Evolutionary conservation across 2,113 vertebrate species (phyloP).

Genomic region (Myiopsitta monachus): DNA sequence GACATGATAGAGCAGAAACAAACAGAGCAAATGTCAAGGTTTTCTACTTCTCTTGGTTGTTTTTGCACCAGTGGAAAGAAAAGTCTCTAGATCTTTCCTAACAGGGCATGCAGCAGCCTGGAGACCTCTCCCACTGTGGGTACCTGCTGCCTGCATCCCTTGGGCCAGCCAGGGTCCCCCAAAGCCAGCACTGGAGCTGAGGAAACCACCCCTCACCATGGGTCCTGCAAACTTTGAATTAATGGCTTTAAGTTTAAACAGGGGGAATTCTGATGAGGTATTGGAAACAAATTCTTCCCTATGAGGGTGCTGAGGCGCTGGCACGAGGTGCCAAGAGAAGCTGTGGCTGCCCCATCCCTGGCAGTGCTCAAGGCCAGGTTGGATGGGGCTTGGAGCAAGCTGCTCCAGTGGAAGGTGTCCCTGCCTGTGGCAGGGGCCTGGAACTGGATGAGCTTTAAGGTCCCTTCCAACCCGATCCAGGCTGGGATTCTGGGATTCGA

Average conservation of each 20-base stretch:
- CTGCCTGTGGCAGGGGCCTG: background rate
- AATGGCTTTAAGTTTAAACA: background rate
- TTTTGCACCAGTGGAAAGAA: background rate
- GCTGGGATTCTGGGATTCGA: background rate
- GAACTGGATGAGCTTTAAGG: background rate
- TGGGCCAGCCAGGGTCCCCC: background rate
- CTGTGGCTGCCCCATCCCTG: background rate
- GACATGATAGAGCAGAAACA: background rate
- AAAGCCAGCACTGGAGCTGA: background rate
- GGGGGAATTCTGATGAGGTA: background rate
- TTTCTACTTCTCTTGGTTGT: background rate
- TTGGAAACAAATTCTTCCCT: background rate
- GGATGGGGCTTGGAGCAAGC: background rate
- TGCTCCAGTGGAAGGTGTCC: background rate
- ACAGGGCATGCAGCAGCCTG: background rate
- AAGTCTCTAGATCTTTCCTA: background rate
- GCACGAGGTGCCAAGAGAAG: background rate
- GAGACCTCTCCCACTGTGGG: background rate
- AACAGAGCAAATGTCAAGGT: conserved; percentile 19
- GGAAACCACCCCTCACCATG: accelerated
- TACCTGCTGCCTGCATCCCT: background rate
- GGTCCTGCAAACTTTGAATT: background rate
- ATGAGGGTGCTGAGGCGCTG: background rate
- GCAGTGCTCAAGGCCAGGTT: background rate
- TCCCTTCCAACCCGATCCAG: background rate